Evolutionary conservation across 2,113 vertebrate species (phyloP), one percentile per base, ranked within the genome.

Genomic region (Scomber scombrus): DNA sequence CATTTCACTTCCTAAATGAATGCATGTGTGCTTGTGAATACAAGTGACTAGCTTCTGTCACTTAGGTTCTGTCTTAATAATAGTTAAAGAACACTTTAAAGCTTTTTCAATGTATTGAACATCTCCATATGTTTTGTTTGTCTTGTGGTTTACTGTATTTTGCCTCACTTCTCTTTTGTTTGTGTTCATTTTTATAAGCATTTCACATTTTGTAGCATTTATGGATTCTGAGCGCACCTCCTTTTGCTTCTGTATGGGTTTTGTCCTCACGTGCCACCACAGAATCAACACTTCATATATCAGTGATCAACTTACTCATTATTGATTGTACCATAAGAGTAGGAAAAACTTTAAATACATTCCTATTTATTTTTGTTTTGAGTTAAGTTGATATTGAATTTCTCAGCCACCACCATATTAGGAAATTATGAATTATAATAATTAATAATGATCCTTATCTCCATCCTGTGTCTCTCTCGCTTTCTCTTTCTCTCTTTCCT

Each of bases 401-500:
- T 66, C 18, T 57, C 18, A 19, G 5, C 47, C 26, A 9, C 34
- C 34, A 12, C 3, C 12, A 45, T 2, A 26, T 26, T 26, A 46
- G 14, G 23, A 46, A 16, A 16, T 3, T 26, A 26, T 26, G 23
- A 26, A 26, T 26, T 26, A 26, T 26, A 3, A 26, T 26, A 26
- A 26, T 26, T 26, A 26, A 26, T 26, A 26, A 26, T n/a, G n/a
- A n/a, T n/a, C 40, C 60, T 72, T 11, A 40, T 40, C 34, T 40
- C 2, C 31, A 6, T 1, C 7, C 31, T 31, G 31, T 31, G 3
- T 31, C 31, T 61, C 72, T n/a, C 61, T 15, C 29, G 72, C 57
- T 34, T 7, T 40, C 34, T 78, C 40, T 87, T n/a, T 63, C 18
- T 86, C 51, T 86, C 60, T 90, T 23, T 85, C 23, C 90, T 85